Percentiles rank a stretch among this genome's conserved stretches.
phyloP scores from a whole-genome alignment of 1,140 invertebrate genomes.

The Stegodyphus dumicola region DNA sequence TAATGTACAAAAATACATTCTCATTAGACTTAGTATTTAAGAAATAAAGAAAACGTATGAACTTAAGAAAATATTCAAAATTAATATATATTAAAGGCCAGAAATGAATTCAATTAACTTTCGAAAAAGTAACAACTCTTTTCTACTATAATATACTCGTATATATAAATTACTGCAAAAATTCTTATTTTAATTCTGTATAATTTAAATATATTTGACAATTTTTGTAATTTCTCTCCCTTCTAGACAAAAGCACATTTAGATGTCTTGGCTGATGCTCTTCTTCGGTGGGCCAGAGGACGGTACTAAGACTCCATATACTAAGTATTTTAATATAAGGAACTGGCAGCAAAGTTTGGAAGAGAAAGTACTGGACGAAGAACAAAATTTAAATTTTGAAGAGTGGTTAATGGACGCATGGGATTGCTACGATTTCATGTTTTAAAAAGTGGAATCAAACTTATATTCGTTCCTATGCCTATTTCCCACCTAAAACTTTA shows the following conservation, averaged over 20 bases:
- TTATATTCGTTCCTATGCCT: conserved; percentile 31
- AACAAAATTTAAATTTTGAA: neutral
- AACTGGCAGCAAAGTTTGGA: neutral
- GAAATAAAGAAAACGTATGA: too few relatives aligned
- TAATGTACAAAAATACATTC: too few relatives aligned
- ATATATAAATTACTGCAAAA: neutral
- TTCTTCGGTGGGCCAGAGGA: conserved; percentile 85
- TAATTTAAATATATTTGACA: neutral
- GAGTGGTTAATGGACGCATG: neutral
- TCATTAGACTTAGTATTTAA: too few relatives aligned
- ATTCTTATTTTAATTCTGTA: neutral
- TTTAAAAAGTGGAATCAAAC: neutral
- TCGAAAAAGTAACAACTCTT: neutral
- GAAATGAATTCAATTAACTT: neutral
- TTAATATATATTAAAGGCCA: neutral
- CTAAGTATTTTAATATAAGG: neutral
- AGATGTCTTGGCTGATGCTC: conserved; percentile 90
- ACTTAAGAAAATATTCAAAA: neutral
- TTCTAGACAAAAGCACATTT: conserved; percentile 92
- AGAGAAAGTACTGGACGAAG: neutral
- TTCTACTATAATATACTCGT: neutral
- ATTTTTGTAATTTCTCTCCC: conserved; percentile 64
- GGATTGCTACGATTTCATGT: neutral
- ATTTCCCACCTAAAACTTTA: conserved; percentile 40
- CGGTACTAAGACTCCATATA: conserved; percentile 43